Evolutionary conservation across 1,140 invertebrate species (phyloP), one percentile per base, ranked within the genome.

Genomic region (Anastrepha obliqua): DNA sequence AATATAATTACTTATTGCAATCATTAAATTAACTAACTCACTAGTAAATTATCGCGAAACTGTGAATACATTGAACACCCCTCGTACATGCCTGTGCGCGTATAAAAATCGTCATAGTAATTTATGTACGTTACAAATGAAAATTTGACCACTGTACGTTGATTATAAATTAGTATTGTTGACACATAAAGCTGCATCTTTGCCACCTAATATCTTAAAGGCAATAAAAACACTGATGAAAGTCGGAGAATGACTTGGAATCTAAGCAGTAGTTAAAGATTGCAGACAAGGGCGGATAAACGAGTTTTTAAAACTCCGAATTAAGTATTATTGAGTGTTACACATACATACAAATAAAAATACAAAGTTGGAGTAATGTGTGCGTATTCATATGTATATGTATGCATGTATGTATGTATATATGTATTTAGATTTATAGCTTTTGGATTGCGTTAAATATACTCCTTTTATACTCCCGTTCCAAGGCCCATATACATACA

Each of bases 171-270:
- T 39, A 9, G 13, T 17, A 13, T 70, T 70, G 13, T 70, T 70
- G 65, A 44, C 65, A 70, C 3, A 70, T 11, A 8, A 42, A 70
- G 65, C 65, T 70, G 13, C 39, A 70, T 70, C 39, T 70, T 70
- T 47, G 65, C 42, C 65, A 70, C 65, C 39, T 70, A 44, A 70
- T 70, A 47, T 70, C 29, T 42, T 44, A 42, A n/a, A 74, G 42
- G 67, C 39, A 74, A 74, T 47, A 44, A 47, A 47, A 74, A 74
- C 42, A 74, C 11, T 74, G 42, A 74, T 74, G 39, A 74, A 74
- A 74, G 42, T n/a, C 11, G 11, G 15, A n/a, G 15, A 62, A 62
- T 62, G 11, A 62, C 8, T 62, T 62, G 17, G 15, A 15, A 44
- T 47, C 5, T 2, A 15, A 74, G 17, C 67, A 15, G 67, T 74